phyloP scores from a whole-genome alignment of 2,797 vertebrate genomes.

The Pseudopleuronectes americanus region DNA sequence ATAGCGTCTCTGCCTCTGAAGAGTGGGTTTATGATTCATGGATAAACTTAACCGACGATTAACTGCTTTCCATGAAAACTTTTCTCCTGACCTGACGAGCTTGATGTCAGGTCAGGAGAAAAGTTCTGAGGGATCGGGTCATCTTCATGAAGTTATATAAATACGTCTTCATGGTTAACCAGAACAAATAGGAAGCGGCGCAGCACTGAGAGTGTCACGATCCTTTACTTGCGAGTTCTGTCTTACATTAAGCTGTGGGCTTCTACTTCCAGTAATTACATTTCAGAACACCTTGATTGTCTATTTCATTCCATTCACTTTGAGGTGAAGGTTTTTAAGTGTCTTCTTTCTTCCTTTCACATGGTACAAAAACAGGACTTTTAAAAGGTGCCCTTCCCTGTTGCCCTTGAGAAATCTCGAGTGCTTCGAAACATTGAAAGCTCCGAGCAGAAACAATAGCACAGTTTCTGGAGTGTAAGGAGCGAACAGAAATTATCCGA shows the following conservation, averaged over 20 bases:
- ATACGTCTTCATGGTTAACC: slow-evolving; percentile 21
- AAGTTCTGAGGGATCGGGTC: neutral
- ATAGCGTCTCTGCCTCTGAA: slow-evolving; percentile 14
- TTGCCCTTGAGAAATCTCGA: slow-evolving; percentile 76
- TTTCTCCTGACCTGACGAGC: no score
- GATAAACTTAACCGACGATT: slow-evolving; percentile 24
- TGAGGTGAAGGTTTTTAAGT: slow-evolving; percentile 67
- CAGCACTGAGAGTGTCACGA: slow-evolving; percentile 31
- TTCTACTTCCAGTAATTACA: slow-evolving; percentile 75
- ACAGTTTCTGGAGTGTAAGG: slow-evolving; percentile 49
- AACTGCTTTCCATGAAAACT: slow-evolving; percentile 16
- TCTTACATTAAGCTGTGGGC: slow-evolving; percentile 63
- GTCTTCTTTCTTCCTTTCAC: slow-evolving; percentile 56
- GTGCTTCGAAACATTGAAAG: slow-evolving; percentile 72
- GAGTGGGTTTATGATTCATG: slow-evolving; percentile 14
- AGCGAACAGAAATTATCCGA: slow-evolving; percentile 55
- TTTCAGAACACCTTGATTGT: slow-evolving; percentile 77
- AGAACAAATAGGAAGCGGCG: slow-evolving; percentile 34
- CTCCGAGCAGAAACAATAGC: slow-evolving; percentile 68
- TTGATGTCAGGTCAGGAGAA: neutral
- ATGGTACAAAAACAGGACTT: slow-evolving; percentile 65
- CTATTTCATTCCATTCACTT: slow-evolving; percentile 74
- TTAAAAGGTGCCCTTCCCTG: slow-evolving; percentile 73
- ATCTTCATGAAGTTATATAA: slow-evolving; percentile 11
- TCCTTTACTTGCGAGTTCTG: slow-evolving; percentile 58